These are phyloP conservation scores for Drosophila kurseongensis DNA, from an alignment of 1,140 invertebrate species.

Conservation along the genomic window DNA sequence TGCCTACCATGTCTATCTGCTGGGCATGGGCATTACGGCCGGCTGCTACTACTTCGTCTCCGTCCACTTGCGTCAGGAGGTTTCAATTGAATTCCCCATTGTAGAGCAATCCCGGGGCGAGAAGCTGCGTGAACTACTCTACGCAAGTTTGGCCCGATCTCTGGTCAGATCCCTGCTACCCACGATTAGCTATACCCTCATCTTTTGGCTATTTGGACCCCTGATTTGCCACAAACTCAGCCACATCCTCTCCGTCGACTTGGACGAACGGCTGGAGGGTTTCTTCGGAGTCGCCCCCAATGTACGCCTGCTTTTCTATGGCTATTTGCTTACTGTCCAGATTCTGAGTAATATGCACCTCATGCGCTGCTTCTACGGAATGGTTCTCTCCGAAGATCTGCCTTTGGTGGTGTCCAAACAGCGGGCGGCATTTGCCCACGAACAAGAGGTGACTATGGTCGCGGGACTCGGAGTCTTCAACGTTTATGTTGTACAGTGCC, in stretches of 20 bases:
- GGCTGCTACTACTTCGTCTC: conserved; percentile 89
- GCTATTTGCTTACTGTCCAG: conserved; percentile 89
- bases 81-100: conserved; percentile 88
- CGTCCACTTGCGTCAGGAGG: conserved; percentile 85
- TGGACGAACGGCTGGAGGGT: conserved; percentile 59
- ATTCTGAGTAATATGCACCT: conserved; percentile 89
- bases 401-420: conserved; percentile 86
- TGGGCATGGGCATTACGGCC: conserved; percentile 88
- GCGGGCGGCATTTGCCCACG: conserved; percentile 20
- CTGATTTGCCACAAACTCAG: conserved; percentile 45
- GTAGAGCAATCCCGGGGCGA: conserved; percentile 88
- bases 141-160: conserved; percentile 86
- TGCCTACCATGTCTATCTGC: conserved; percentile 87
- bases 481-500: conserved; percentile 88
- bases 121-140: conserved; percentile 87
- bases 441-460: conserved; percentile 84
- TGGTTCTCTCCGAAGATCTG: conserved; percentile 89
- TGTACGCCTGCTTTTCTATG: conserved; percentile 86
- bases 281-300: conserved; percentile 56
- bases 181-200: conserved; percentile 85
- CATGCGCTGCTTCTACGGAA: conserved; percentile 89
- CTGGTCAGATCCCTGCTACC: conserved; percentile 87
- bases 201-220: conserved; percentile 57
- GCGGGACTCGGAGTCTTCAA: conserved; percentile 86
- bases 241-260: conserved; percentile 46